Evolutionary conservation across 2,888 invertebrate species (phyloP), one percentile per base, ranked within the genome.

Genomic region (Chrysopilus asiliformis): DNA sequence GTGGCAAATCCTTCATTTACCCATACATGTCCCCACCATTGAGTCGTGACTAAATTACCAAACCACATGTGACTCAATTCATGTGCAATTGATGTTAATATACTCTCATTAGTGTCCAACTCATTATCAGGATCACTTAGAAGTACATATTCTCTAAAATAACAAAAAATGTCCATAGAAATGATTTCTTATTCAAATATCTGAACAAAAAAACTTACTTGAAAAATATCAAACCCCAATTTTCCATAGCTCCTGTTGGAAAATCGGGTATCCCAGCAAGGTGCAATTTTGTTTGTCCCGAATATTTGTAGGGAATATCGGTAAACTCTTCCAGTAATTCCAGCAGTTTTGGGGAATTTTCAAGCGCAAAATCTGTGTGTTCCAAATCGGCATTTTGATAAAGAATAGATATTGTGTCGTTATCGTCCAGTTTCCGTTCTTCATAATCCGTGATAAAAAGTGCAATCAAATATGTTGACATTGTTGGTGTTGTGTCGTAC

Each of bases 391-490:
- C 37, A 10, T 28, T 25, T 8, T 37, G 25, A 3, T 29, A 26
- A 22, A 37, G 39, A 7, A 37, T 25, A 35, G 24, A 16, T 16
- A 41, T 40, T 6, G 4, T 17, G 5, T 27, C 20, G 5, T n/a
- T 12, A 10, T 19, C 13, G 4, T 16, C 4, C 12, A n/a, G 13
- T 10, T 4, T 18, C 24, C 18, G 10, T 9, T 25, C 18, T 9
- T 24, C 46, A 42, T 68, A 68, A 47, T 66, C 63, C 2, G 68
- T 68, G 26, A 85, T 74, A 2, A 79, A 65, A 52, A 80, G 80
- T 0, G 84, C 84, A 5, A 82, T 64, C 4, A 84, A 65, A 50
- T 86, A 86, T 0, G 80, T 67, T 2, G 80, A 76, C 80, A 82
- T 81, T 15, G 65, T 55, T 1, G 65, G 51, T 0, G 70, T 68